phyloP scores from a whole-genome alignment of 2,888 invertebrate genomes.

The Aplocera efformata region DNA sequence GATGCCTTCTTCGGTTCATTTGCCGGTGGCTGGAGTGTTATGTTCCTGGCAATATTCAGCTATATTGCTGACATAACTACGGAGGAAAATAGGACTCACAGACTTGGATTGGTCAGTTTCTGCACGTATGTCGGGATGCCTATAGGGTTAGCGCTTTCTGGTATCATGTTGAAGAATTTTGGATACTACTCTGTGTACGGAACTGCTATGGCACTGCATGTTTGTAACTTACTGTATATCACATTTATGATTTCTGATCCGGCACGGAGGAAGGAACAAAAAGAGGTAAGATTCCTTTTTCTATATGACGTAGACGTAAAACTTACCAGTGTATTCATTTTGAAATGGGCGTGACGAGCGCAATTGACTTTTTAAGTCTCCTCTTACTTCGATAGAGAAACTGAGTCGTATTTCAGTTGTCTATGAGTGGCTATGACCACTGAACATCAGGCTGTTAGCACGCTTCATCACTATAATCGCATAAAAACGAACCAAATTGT shows the following conservation, averaged over 20 bases:
- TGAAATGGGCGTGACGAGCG: no score
- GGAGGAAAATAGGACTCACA: slow-evolving; percentile 34
- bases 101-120: slow-evolving; percentile 39
- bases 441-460: no score
- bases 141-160: slow-evolving; percentile 35
- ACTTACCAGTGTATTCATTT: no score
- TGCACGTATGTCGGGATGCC: slow-evolving; percentile 36
- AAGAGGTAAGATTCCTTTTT: slow-evolving; percentile 26
- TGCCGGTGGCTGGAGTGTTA: slow-evolving; percentile 32
- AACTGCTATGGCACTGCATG: slow-evolving; percentile 25
- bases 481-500: no score
- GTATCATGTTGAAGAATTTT: slow-evolving; percentile 31
- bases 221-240: slow-evolving; percentile 32
- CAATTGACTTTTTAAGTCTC: no score
- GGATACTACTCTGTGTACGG: slow-evolving; percentile 38
- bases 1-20: slow-evolving; percentile 35
- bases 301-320: not conserved
- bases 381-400: no score
- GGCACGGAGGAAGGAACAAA: slow-evolving; percentile 30
- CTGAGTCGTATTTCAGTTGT: no score
- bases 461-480: no score
- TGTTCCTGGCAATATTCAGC: slow-evolving; percentile 33
- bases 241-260: slow-evolving; percentile 31
- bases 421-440: no score
- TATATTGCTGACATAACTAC: slow-evolving; percentile 37